These are phyloP conservation scores for Microchrysa polita DNA, from an alignment of 2,888 invertebrate genomes.

Conservation along the genomic window DNA sequence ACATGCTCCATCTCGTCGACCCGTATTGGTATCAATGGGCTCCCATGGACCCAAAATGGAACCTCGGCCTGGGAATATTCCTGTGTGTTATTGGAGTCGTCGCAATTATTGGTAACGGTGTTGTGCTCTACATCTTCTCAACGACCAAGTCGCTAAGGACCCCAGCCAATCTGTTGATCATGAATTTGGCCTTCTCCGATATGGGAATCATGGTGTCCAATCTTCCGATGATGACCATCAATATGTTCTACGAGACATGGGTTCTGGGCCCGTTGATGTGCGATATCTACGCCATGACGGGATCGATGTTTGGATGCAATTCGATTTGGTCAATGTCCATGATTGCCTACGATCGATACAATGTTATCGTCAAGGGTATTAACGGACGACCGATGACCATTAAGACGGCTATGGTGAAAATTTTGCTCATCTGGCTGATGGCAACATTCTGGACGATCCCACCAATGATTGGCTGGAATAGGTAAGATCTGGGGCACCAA, in stretches of 20 bases:
- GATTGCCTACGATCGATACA: constrained; percentile 93
- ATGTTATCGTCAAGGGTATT: constrained; percentile 91
- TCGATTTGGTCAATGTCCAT: constrained; percentile 95
- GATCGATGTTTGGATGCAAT: constrained; percentile 84
- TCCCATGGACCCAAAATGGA: constrained; percentile 67
- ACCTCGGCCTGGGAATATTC: constrained; percentile 69
- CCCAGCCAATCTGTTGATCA: constrained; percentile 71
- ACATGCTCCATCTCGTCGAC: constrained; percentile 74
- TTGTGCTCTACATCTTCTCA: constrained; percentile 72
- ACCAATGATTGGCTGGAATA: constrained; percentile 88
- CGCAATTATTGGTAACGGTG: constrained; percentile 55
- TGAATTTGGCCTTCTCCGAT: constrained; percentile 72
- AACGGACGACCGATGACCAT: constrained; percentile 86
- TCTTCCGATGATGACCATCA: constrained; percentile 69
- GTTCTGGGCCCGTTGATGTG: constrained; percentile 70
- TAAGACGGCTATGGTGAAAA: constrained; percentile 80
- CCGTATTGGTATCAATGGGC: constrained; percentile 69
- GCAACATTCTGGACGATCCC: constrained; percentile 82
- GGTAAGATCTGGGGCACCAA: constrained; percentile 80
- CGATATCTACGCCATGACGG: constrained; percentile 69
- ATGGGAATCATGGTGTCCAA: constrained; percentile 69
- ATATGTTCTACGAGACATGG: constrained; percentile 71
- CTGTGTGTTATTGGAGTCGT: constrained; percentile 70
- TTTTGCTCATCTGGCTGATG: constrained; percentile 82
- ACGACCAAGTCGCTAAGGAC: constrained; percentile 70